phyloP scores from a whole-genome alignment of 2,888 invertebrate species.

The Dorcus hopei region DNA sequence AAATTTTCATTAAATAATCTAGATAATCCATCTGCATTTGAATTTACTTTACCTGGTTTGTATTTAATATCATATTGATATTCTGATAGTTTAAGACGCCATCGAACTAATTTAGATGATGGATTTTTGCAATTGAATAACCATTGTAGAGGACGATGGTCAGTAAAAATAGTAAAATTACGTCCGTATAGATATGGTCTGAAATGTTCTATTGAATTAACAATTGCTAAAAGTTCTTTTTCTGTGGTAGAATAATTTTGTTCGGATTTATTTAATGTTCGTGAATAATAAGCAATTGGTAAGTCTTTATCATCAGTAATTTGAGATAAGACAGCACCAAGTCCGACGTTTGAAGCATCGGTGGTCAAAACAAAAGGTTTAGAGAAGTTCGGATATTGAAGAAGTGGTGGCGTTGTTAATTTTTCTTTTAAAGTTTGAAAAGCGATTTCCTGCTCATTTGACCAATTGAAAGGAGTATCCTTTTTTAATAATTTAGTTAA shows the following conservation, averaged over 20 bases:
- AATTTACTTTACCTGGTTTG: slow-evolving; percentile 14
- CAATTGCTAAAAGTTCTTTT: slow-evolving; percentile 33
- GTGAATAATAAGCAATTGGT: slow-evolving; percentile 14
- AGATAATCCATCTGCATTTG: slow-evolving; percentile 7
- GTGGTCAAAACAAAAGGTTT: slow-evolving; percentile 4
- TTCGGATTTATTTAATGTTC: slow-evolving; percentile 23
- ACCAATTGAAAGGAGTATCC: slow-evolving; percentile 1
- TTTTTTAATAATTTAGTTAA: slow-evolving; percentile 21
- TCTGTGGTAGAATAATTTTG: slow-evolving; percentile 32
- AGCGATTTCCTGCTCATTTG: neutral
- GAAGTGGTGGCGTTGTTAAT: slow-evolving; percentile 1
- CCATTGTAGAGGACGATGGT: slow-evolving; percentile 32
- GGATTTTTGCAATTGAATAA: slow-evolving; percentile 32
- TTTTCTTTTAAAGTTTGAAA: slow-evolving; percentile 6
- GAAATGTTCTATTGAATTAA: slow-evolving; percentile 30
- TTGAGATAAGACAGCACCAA: slow-evolving; percentile 3
- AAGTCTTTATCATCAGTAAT: slow-evolving; percentile 2
- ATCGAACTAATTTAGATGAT: slow-evolving; percentile 32
- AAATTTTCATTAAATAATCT: too few species aligned
- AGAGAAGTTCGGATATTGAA: slow-evolving; percentile 6
- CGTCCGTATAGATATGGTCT: slow-evolving; percentile 37
- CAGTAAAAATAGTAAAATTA: slow-evolving; percentile 33
- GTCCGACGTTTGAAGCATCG: slow-evolving; percentile 21
- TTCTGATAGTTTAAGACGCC: slow-evolving; percentile 35
- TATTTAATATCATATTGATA: slow-evolving; percentile 34